Conservation (phyloP, 2,797 vertebrate genomes). For the Anniella stebbinsi region DNA sequence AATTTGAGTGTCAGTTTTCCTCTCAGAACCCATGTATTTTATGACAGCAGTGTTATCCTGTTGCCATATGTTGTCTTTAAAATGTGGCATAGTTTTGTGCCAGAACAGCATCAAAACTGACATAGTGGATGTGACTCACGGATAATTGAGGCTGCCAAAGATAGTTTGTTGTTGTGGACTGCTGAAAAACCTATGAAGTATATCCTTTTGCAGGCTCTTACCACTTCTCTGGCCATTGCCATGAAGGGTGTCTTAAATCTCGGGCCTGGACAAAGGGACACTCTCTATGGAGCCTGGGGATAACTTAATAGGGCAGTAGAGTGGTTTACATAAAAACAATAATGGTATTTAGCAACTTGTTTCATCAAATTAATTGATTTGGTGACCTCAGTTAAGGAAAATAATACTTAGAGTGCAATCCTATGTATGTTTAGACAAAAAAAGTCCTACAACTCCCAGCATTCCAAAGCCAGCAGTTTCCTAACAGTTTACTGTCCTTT, state of each 20-base stretch:
- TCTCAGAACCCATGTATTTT: constrained; percentile 20
- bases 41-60: constrained; percentile 6
- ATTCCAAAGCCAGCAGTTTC: no score
- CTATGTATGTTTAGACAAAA: no score
- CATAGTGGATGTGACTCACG: constrained; percentile 6
- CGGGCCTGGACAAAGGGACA: no score
- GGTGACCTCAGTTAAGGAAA: neutral
- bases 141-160: constrained; percentile 15
- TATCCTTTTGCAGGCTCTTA: neutral
- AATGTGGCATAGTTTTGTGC: neutral
- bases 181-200: neutral
- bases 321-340: neutral
- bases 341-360: neutral
- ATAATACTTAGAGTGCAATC: neutral
- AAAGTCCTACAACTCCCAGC: no score
- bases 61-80: constrained; percentile 31
- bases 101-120: constrained; percentile 11
- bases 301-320: neutral
- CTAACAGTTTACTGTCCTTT: no score
- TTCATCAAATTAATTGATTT: neutral
- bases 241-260: neutral
- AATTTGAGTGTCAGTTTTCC: constrained; percentile 7
- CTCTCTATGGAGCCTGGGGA: neutral
- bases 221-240: neutral
- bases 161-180: constrained; percentile 1